Evolutionary conservation across 2,888 invertebrate genomes (phyloP).

Genomic region (Encarsia formosa): DNA sequence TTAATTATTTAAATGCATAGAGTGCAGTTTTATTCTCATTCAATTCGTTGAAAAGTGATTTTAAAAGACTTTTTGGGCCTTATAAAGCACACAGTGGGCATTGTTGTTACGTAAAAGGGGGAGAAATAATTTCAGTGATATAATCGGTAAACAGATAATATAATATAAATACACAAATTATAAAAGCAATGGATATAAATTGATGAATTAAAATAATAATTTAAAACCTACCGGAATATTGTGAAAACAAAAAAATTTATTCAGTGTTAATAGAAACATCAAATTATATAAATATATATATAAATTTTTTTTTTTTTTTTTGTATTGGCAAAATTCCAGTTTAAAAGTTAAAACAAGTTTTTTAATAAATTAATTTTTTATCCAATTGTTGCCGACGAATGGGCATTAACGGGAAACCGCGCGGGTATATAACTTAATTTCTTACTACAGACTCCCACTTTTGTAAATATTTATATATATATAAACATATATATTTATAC

Average conservation of each 20-base stretch:
- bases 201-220: too few species aligned
- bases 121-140: constrained; percentile 26
- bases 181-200: too few species aligned
- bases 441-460: constrained; percentile 39
- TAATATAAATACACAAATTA: constrained; percentile 7
- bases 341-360: constrained; percentile 31
- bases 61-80: constrained; percentile 39
- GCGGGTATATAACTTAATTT: constrained; percentile 44
- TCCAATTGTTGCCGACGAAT: constrained; percentile 49
- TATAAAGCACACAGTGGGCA: constrained; percentile 50
- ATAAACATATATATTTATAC: constrained; percentile 24
- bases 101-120: constrained; percentile 44
- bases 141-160: constrained; percentile 29
- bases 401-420: constrained; percentile 48
- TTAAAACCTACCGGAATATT: too few species aligned
- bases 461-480: constrained; percentile 33
- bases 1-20: too few species aligned
- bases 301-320: too few species aligned
- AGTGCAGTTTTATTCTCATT: too few species aligned
- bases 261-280: too few species aligned
- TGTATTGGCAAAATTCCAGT: neutral
- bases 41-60: constrained; percentile 2
- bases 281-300: too few species aligned
- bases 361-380: constrained; percentile 45
- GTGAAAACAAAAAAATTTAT: too few species aligned